Evolutionary conservation across 1,140 invertebrate species (phyloP).

Genomic region (Neelides sp.): DNA sequence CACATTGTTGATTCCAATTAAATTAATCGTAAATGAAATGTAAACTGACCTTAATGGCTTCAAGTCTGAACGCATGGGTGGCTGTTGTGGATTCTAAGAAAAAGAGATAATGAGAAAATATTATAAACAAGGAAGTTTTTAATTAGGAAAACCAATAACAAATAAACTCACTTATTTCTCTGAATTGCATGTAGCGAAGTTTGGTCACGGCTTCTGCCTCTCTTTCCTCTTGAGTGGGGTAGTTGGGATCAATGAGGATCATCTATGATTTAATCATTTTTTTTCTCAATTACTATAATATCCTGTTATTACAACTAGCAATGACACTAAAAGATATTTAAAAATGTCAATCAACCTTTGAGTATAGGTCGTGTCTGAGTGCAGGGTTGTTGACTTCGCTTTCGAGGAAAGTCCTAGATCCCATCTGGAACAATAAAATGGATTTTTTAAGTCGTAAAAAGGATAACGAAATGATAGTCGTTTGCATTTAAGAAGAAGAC

Average conservation of each 20-base stretch:
- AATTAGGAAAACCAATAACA: no score
- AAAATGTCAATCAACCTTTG: slow-evolving; percentile 44
- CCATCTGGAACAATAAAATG: slow-evolving; percentile 89
- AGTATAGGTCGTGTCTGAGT: slow-evolving; percentile 59
- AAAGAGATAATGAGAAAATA: no score
- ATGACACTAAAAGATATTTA: no score
- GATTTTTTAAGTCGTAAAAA: slow-evolving; percentile 54
- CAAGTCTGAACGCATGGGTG: slow-evolving; percentile 85
- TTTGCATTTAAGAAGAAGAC: background rate
- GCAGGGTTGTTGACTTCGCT: slow-evolving; percentile 55
- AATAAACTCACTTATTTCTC: no score
- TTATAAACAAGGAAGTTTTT: no score
- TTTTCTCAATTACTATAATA: background rate
- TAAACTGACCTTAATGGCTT: slow-evolving; percentile 68
- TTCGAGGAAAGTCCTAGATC: slow-evolving; percentile 82
- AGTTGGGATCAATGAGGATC: slow-evolving; percentile 76
- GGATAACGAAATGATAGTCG: background rate
- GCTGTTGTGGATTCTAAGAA: slow-evolving; percentile 84
- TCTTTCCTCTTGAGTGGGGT: slow-evolving; percentile 71
- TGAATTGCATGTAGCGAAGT: slow-evolving; percentile 86
- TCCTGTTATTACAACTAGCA: background rate
- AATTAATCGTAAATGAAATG: no score
- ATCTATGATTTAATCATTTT: slow-evolving; percentile 45
- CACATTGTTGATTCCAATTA: no score
- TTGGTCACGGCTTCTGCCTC: slow-evolving; percentile 68